These are phyloP conservation scores for Schizopygopsis malacanthus DNA, from an alignment of 2,797 vertebrate species.

Conservation along the genomic window DNA sequence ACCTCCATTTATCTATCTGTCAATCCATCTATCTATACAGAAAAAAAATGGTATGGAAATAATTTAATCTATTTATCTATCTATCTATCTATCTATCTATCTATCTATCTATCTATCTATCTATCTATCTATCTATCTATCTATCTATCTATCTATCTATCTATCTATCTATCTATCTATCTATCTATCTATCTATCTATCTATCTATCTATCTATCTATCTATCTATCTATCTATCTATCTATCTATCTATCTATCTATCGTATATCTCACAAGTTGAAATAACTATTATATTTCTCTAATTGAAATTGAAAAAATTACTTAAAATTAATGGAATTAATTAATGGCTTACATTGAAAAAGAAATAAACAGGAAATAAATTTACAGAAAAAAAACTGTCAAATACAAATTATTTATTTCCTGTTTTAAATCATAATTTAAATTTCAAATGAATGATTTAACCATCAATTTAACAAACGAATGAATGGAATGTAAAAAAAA, in stretches of 20 bases:
- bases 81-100: slow-evolving; percentile 10
- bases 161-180: slow-evolving; percentile 25
- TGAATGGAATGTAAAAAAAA: slow-evolving; percentile 14
- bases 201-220: background rate
- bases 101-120: background rate
- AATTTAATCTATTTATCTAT: background rate
- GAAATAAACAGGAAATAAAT: background rate
- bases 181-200: slow-evolving; percentile 49
- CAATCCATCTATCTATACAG: slow-evolving; percentile 31
- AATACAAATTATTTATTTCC: background rate
- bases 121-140: slow-evolving; percentile 32
- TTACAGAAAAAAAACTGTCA: background rate
- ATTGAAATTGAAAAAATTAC: background rate
- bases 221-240: no score
- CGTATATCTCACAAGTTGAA: background rate
- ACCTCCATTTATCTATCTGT: slow-evolving; percentile 26
- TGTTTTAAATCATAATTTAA: background rate
- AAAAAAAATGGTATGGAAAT: background rate
- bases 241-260: background rate
- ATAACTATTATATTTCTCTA: background rate
- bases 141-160: background rate
- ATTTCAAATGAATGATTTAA: slow-evolving; percentile 3
- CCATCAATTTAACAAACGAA: background rate
- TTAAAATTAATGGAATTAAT: background rate
- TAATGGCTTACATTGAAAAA: background rate